These are phyloP conservation scores for Caenorhabditis brenneri DNA, from an alignment of 1,140 invertebrate genomes.

Conservation along the genomic window DNA sequence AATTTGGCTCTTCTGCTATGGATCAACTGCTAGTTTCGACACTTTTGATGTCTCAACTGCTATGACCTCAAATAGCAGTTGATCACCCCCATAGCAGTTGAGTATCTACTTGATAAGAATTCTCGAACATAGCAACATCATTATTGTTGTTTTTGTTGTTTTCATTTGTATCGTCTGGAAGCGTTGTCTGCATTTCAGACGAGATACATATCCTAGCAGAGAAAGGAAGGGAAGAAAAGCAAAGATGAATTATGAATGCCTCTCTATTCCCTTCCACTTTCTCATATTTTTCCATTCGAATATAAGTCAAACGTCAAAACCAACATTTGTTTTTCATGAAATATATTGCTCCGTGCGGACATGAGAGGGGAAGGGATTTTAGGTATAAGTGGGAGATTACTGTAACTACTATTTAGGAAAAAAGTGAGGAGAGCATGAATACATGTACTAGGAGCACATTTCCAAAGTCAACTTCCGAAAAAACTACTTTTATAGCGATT, in stretches of 20 bases:
- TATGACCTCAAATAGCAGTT: too few species aligned
- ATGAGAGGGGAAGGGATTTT: not conserved
- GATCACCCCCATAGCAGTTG: too few species aligned
- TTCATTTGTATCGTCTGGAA: too few species aligned
- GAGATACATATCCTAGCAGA: not conserved
- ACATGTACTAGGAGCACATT: not conserved
- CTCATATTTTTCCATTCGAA: not conserved
- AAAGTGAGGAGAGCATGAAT: not conserved
- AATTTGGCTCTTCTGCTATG: too few species aligned
- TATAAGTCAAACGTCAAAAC: not conserved
- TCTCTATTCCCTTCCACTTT: not conserved
- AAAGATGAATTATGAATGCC: constrained; percentile 27
- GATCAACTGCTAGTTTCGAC: too few species aligned
- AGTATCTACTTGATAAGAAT: too few species aligned
- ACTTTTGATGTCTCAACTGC: too few species aligned
- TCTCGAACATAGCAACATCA: too few species aligned
- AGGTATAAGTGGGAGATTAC: not conserved
- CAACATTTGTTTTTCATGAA: constrained; percentile 38
- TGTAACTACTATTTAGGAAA: not conserved
- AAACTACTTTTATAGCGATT: constrained; percentile 78
- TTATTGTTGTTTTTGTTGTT: too few species aligned
- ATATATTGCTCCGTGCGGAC: constrained; percentile 33
- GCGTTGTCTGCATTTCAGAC: too few species aligned
- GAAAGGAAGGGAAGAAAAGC: not conserved
- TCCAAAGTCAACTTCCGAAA: not conserved